These are phyloP conservation scores for Plectrocnemia conspersa DNA, from an alignment of 1,140 invertebrate species.

Conservation along the genomic window DNA sequence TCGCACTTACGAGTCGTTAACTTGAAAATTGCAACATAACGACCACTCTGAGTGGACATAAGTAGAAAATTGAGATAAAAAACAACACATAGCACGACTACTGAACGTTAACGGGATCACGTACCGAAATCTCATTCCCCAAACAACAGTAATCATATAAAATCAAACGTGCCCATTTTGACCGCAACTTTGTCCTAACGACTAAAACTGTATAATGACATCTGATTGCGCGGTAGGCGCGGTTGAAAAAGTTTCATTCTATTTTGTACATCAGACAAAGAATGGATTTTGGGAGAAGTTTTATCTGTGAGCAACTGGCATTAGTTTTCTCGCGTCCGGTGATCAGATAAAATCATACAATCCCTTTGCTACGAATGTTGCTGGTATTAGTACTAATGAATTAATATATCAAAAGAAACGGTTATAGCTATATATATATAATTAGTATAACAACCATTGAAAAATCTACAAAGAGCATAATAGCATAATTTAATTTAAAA, in stretches of 20 bases:
- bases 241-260: neutral
- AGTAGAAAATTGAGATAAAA: neutral
- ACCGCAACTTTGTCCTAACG: constrained; percentile 30
- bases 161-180: constrained; percentile 26
- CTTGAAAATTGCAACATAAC: neutral
- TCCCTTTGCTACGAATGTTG: too few species aligned
- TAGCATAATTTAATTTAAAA: too few species aligned
- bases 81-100: neutral
- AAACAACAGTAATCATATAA: constrained; percentile 31
- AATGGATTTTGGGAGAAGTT: neutral
- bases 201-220: constrained; percentile 27
- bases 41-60: neutral
- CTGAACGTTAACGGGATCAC: constrained; percentile 21
- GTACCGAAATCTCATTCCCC: constrained; percentile 26
- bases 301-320: neutral
- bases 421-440: too few species aligned
- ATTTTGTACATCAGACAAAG: neutral
- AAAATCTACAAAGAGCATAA: too few species aligned
- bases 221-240: constrained; percentile 24
- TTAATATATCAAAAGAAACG: too few species aligned
- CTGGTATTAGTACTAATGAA: too few species aligned
- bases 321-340: constrained; percentile 6
- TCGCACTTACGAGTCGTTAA: neutral
- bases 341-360: too few species aligned
- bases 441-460: too few species aligned